Conservation (phyloP, 1,140 invertebrate species). For the Caenorhabditis inopinata region DNA sequence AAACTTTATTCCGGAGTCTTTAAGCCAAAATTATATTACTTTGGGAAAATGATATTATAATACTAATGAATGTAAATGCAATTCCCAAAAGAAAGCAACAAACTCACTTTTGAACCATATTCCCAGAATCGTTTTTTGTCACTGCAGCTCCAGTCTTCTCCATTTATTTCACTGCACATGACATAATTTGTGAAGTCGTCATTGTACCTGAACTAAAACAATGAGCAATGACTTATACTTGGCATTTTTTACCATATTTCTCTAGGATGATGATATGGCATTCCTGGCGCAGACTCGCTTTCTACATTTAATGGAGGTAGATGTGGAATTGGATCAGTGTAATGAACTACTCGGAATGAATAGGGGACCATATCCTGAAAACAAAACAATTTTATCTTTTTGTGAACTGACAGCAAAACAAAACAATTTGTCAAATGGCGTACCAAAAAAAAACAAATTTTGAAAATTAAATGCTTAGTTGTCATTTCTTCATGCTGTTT, state of each 20-base stretch:
- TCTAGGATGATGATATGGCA: conserved; percentile 36
- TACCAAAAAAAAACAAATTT: too few relatives aligned
- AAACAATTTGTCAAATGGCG: too few relatives aligned
- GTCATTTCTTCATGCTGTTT: too few relatives aligned
- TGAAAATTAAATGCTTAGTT: too few relatives aligned
- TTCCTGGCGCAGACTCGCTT: not conserved
- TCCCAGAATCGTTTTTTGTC: conserved; percentile 33
- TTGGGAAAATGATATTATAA: too few relatives aligned
- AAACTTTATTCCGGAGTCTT: too few relatives aligned
- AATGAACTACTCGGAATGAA: conserved; percentile 21
- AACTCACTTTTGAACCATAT: conserved; percentile 10
- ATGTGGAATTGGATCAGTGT: conserved; percentile 34
- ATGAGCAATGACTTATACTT: not conserved
- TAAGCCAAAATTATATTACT: too few relatives aligned
- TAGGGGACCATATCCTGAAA: conserved; percentile 32
- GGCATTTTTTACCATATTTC: conserved; percentile 23
- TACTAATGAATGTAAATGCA: too few relatives aligned
- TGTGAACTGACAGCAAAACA: too few relatives aligned
- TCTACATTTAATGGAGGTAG: conserved; percentile 32
- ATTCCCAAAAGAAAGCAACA: too few relatives aligned
- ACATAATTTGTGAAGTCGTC: conserved; percentile 23
- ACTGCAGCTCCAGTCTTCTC: conserved; percentile 32
- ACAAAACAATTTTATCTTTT: not conserved
- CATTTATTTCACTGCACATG: not conserved
- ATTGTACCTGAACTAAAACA: conserved; percentile 7